These are phyloP conservation scores for Palythoa caribaeorum DNA, from an alignment of 92 coral and sea anemone genomes.

Conservation along the genomic window DNA sequence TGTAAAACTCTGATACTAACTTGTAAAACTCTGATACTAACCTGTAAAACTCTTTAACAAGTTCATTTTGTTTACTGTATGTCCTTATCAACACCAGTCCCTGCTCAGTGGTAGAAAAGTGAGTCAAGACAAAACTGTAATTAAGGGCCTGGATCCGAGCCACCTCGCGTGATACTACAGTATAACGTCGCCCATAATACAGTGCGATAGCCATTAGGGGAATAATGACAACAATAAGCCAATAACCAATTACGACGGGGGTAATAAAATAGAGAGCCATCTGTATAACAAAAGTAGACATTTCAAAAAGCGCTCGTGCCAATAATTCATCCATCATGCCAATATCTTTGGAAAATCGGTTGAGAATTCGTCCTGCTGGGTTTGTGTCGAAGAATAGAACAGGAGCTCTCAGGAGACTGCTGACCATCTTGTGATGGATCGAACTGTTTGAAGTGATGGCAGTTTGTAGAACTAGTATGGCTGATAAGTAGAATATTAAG, in stretches of 20 bases:
- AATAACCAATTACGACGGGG: not conserved
- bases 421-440: slow-evolving; percentile 16
- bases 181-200: not conserved
- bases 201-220: not conserved
- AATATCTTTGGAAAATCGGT: too few relatives aligned
- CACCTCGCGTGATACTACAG: slow-evolving; percentile 2
- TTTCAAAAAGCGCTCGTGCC: not conserved
- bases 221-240: not conserved
- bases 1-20: too few relatives aligned
- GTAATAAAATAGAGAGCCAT: not conserved
- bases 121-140: slow-evolving; percentile 19
- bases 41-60: slow-evolving; percentile 18
- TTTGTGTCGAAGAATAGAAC: not conserved
- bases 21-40: not conserved
- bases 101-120: slow-evolving; percentile 1
- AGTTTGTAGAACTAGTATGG: slow-evolving; percentile 12
- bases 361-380: too few relatives aligned
- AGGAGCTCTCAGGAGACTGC: not conserved
- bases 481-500: not conserved
- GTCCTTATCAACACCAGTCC: slow-evolving; percentile 22
- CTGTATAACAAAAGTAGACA: not conserved
- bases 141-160: slow-evolving; percentile 22
- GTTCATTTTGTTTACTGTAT: not conserved
- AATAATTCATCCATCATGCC: not conserved
- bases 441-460: not conserved